Evolutionary conservation across 2,113 vertebrate genomes (phyloP), one percentile per base, ranked within the genome.

Genomic region (Albula glossodonta): DNA sequence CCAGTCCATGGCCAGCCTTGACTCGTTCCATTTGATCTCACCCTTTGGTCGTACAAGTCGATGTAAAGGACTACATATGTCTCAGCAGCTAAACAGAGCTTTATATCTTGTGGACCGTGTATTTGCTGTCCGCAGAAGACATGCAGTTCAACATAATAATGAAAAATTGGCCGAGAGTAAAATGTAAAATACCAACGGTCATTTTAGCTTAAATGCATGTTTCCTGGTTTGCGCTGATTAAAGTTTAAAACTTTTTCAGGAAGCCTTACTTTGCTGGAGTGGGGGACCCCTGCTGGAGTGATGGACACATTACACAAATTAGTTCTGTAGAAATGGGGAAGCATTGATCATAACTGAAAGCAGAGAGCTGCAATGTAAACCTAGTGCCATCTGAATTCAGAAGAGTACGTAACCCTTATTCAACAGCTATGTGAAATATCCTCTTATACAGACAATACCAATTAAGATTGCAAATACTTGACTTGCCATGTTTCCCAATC

Each of bases 221-320:
- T 50, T 31, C 15, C 22, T 80, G 48, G 17, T 74, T 31, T 9
- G 31, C 31, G 31, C 31, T 10, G 12, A 12, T 25, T 79, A 49
- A 79, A 49, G 51, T 13, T 79, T 79, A 4, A 48, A 79, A 81
- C 11, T 22, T 53, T 53, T 86, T 82, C 15, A 82, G 60, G 49
- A n/a, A 56, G 49, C 60, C 63, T 80, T 80, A 80, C 49, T 50
- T 51, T 41, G 12, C 60, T 80, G 87, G 84, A 53, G 87, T 88
- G 90, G 88, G 86, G 89, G 93, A 90, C 92, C 89, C 87, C 93
- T 94, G 84, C 87, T 92, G 94, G 90, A 86, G 78, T 89, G 0
- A 88, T 53, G 3, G 52, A 13, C 11, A 63, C 50, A 92, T 84
- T 90, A 89, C 93, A 93, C 2, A 57, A 53, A 53, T 56, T 48